Base-by-base conservation (phyloP, 2,888 invertebrate species). In the Hypomecis punctinalis region DNA sequence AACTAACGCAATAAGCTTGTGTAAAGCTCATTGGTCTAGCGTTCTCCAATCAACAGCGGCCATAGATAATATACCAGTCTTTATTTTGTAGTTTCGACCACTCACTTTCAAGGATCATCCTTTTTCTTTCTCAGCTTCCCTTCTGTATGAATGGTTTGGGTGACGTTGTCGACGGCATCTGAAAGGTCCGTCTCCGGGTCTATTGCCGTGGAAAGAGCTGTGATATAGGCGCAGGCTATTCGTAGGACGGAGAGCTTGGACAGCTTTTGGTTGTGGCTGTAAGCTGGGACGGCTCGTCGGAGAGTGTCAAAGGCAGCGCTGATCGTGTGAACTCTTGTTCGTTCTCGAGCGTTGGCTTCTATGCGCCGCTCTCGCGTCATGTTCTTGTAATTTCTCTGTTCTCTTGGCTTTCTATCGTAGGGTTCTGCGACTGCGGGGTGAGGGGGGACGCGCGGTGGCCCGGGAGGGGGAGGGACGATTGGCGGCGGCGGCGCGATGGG, bases 241-340 rank as follows among this genome's bases (percentile, higher is more conserved):
- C 98, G 95, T 67, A 99, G 87, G 11, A 99, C 98, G 0, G 98
- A 98, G 57, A 99, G 89, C 82, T 99, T 99, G 0, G 98, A 98
- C 35, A 99, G 94, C 88, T 98, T 98, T 88, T 98, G 98, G 82
- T 97, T 97, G 84, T 98, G 96, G 47, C 98, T 98, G 85, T 98
- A 98, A 0, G 98, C 95, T 3, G 98, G 98, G 48, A 99, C 96
- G 0, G 98, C 94, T 66, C 94, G 93, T 49, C 98, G 94, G 8
- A 99, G 91, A 0, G 97, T 97, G 73, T 99, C 98, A 83, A 98
- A 99, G 0, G 98, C 98, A 0, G 98, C 98, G 79, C 98, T 98
- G 72, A 99, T 99, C 0, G 98, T 98, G 85, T 99, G 98, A 0
- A 99, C 98, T 57, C 98, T 93, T 6, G 98, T 98, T 65, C 98